These are phyloP conservation scores for Napeogenes inachia DNA, from an alignment of 2,888 invertebrate species.

Conservation along the genomic window DNA sequence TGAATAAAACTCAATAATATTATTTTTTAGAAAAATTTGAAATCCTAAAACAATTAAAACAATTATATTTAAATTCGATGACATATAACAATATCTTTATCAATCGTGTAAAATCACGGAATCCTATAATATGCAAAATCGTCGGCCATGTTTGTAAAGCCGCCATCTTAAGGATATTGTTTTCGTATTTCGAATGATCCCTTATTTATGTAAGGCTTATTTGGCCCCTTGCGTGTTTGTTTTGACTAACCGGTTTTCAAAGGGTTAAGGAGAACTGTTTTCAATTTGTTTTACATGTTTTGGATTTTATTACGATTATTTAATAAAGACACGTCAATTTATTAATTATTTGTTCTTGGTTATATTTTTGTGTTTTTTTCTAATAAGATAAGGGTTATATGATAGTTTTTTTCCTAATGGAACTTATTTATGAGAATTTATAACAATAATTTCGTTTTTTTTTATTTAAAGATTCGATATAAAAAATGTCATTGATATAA, in stretches of 20 bases:
- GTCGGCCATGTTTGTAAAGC: conserved; percentile 44
- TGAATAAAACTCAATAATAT: too few relatives aligned
- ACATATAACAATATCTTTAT: conserved; percentile 10
- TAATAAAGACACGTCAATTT: too few relatives aligned
- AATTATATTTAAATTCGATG: conserved; percentile 9
- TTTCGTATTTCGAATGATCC: conserved; percentile 68
- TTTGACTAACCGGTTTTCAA: conserved; percentile 39
- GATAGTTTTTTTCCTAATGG: too few relatives aligned
- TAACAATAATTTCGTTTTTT: too few relatives aligned
- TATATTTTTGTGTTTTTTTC: too few relatives aligned
- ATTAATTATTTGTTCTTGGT: too few relatives aligned
- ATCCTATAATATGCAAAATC: conserved; percentile 43
- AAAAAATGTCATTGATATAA: too few relatives aligned
- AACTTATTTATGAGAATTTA: too few relatives aligned
- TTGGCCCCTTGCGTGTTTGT: conserved; percentile 46
- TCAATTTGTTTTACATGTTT: conserved; percentile 18
- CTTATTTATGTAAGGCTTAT: conserved; percentile 69
- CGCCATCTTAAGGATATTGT: conserved; percentile 67
- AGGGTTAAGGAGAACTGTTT: conserved; percentile 44
- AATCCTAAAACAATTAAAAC: background rate
- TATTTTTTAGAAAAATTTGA: too few relatives aligned
- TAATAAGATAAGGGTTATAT: too few relatives aligned
- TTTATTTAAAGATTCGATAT: too few relatives aligned
- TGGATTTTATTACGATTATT: conserved; percentile 7
- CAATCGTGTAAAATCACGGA: conserved; percentile 17